Evolutionary conservation across 2,113 vertebrate genomes (phyloP), one percentile per base, ranked within the genome.

Genomic region (Gopherus evgoodei): DNA sequence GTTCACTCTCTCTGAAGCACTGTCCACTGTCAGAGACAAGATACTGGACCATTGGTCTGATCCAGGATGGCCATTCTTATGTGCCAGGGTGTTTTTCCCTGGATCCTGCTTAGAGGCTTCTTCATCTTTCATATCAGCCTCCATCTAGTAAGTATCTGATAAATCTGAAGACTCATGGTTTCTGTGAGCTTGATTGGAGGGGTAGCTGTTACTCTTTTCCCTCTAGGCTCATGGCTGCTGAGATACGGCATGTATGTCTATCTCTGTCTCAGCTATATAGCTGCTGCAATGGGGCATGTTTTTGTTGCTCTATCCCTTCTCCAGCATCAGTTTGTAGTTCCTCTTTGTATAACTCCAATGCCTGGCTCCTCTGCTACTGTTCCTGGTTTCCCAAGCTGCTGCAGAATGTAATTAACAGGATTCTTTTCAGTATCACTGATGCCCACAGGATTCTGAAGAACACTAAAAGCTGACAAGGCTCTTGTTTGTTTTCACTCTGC

Each of bases 351-450:
- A 75, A 80, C 54, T 0, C 87, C 87, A 24, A 6, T 25, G 69
- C 69, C 38, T 42, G 69, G 69, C n/a, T 76, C 38, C 57, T 88
- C 38, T 86, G 81, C 83, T 88, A 50, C 86, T 6, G 38, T 42
- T 44, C 38, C 5, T 1, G 81, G 21, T n/a, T 84, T 79, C 88
- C 29, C 0, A 0, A 72, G 56, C 38, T 4, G 44, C 0, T 1
- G 17, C 29, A 12, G 52, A 5, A 35, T 8, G 76, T 0, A 0
- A 3, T 59, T 92, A 75, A n/a, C 0, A 0, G n/a, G 25, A 72
- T 87, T 96, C 8, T 87, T 72, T 62, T 25, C 42, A 50, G 85
- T 79, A 84, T 83, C 83, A 0, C 0, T 4, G 50, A 75, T 78
- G 62, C 57, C 50, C 1, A 3, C 85, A 78, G 24, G 87, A 47